Evolutionary conservation across 2,797 vertebrate species (phyloP).

Genomic region (Vultur gryphus): DNA sequence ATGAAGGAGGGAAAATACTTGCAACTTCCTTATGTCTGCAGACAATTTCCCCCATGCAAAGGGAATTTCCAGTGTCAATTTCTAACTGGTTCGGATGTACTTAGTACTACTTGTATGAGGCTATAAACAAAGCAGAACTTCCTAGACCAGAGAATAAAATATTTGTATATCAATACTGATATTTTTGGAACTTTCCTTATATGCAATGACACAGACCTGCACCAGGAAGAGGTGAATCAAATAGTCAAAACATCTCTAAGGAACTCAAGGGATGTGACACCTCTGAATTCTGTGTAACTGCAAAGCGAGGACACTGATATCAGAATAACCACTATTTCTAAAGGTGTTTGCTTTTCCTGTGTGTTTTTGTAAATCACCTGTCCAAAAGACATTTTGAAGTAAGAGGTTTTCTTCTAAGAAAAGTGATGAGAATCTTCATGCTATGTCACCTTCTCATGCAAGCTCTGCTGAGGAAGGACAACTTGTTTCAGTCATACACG

Average conservation of each 20-base stretch:
- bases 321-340: not conserved
- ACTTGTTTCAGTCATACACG: not conserved
- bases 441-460: not conserved
- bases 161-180: not conserved
- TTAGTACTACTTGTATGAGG: not conserved
- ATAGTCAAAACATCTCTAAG: not conserved
- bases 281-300: not conserved
- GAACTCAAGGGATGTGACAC: not conserved
- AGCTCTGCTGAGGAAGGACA: not conserved
- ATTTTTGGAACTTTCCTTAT: not conserved
- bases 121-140: not conserved
- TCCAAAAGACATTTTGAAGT: not conserved
- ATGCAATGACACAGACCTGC: not conserved
- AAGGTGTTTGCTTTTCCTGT: not conserved
- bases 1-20: not conserved
- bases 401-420: not conserved
- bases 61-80: not conserved
- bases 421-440: not conserved
- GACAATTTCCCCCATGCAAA: not conserved
- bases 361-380: not conserved
- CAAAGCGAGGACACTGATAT: not conserved
- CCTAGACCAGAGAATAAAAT: not conserved
- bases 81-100: not conserved
- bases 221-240: not conserved
- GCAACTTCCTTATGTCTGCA: not conserved